Base-by-base conservation (phyloP, 2,113 vertebrate genomes). In the Pelecanoides urinatrix region DNA sequence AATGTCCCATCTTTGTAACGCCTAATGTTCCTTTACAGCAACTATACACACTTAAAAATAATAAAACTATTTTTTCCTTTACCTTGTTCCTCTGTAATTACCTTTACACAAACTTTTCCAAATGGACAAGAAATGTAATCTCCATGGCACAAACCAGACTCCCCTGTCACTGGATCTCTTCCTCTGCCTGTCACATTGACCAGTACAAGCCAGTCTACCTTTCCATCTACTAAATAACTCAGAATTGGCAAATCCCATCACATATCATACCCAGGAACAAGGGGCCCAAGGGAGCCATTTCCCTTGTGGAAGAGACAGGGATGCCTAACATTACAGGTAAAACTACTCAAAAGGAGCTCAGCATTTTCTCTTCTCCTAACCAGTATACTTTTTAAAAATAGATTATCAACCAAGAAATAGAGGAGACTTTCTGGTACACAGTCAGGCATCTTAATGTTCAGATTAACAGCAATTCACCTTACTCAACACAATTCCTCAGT, bases 171-270 rank as follows among this genome's bases (percentile, higher is more conserved):
- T 53, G 30, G 22, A 88, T 42, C 13, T 26, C 49, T 63, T 59
- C 17, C 42, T 58, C n/a, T 40, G 15, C 9, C 38, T 2, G 1
- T 22, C 12, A 30, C 0, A 0, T 16, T 53, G 49, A 42, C 34
- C 15, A 7, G n/a, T 23, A 14, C 42, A 47, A 56, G 34, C 6
- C 67, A 80, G 21, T 19, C 47, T 47, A 7, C 38, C 5, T 72
- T 83, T 90, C 38, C 15, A 40, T 25, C 6, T 50, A 5, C 17
- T 50, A 55, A 73, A 61, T 36, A 56, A 49, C 10, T 44, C 59
- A 16, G 27, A 75, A 76, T 0, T 23, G 32, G 13, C 10, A 88
- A 86, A 92, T 56, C 18, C 32, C n/a, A 58, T 11, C 65, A 56
- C 36, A 44, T 7, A 7, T 5, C 19, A 25, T 2, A 71, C 11